Evolutionary conservation across 2,888 invertebrate species (phyloP).

Genomic region (Tiliacea citrago): DNA sequence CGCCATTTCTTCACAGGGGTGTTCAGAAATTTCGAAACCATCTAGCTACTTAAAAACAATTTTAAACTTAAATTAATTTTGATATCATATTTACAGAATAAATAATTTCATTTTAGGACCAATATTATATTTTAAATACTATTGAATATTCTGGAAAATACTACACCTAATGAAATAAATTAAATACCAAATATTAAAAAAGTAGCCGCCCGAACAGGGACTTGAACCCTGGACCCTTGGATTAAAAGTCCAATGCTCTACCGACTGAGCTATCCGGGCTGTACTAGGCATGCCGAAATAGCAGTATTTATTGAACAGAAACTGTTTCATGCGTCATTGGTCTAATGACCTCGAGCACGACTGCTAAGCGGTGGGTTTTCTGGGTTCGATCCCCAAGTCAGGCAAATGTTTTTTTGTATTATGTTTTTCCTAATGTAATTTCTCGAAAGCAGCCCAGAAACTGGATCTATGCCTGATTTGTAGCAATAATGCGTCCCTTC

Average conservation of each 20-base stretch:
- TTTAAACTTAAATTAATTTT: too few relatives aligned
- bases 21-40: too few relatives aligned
- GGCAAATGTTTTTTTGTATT: not conserved
- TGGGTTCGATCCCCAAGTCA: not conserved
- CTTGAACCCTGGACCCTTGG: constrained; percentile 95
- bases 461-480: not conserved
- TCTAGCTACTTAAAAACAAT: too few relatives aligned
- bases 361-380: not conserved
- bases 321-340: too few relatives aligned
- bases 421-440: not conserved
- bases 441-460: not conserved
- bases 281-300: not conserved
- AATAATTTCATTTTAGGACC: too few relatives aligned
- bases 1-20: too few relatives aligned
- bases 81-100: too few relatives aligned
- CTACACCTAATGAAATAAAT: not conserved
- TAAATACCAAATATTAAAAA: constrained; percentile 24
- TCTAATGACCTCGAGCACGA: too few relatives aligned
- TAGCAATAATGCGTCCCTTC: not conserved
- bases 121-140: not conserved
- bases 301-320: not conserved
- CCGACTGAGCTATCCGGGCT: constrained; percentile 94
- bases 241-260: constrained; percentile 95
- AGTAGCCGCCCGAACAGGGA: constrained; percentile 92
- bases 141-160: not conserved